Evolutionary conservation across 2,113 vertebrate species (phyloP).

Genomic region (Ia io): DNA sequence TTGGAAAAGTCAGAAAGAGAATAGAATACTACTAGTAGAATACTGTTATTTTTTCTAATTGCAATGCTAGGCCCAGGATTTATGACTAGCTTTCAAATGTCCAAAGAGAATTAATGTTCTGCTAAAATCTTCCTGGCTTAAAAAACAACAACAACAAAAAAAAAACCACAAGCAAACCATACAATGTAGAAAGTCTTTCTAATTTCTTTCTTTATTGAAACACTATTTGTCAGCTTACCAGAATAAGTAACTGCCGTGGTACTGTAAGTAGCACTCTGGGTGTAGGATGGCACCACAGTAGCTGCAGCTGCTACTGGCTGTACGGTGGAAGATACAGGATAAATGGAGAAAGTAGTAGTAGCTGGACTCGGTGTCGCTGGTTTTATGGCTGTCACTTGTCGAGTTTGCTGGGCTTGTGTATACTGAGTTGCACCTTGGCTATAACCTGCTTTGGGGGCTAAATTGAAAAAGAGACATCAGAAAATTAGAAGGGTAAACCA

Average conservation of each 20-base stretch:
- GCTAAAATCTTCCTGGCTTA: not conserved
- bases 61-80: not conserved
- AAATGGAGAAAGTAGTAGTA: constrained; percentile 97
- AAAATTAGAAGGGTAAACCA: constrained; percentile 21
- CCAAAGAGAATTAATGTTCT: not conserved
- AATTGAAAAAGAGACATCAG: constrained; percentile 42
- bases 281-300: constrained; percentile 96
- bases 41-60: not conserved
- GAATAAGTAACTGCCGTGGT: constrained; percentile 98
- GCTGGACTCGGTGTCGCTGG: constrained; percentile 95
- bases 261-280: constrained; percentile 97
- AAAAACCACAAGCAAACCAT: not conserved
- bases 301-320: constrained; percentile 94
- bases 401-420: constrained; percentile 95
- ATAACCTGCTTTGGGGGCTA: constrained; percentile 95
- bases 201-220: constrained; percentile 34
- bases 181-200: not conserved
- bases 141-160: not conserved
- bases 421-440: constrained; percentile 96
- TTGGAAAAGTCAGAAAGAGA: constrained; percentile 14
- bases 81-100: not conserved
- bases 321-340: constrained; percentile 96
- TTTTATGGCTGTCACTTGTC: constrained; percentile 98
- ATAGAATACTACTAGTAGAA: not conserved
- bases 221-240: constrained; percentile 81